Evolutionary conservation across 2,888 invertebrate genomes (phyloP).

Genomic region (Stenotaenia linearis): DNA sequence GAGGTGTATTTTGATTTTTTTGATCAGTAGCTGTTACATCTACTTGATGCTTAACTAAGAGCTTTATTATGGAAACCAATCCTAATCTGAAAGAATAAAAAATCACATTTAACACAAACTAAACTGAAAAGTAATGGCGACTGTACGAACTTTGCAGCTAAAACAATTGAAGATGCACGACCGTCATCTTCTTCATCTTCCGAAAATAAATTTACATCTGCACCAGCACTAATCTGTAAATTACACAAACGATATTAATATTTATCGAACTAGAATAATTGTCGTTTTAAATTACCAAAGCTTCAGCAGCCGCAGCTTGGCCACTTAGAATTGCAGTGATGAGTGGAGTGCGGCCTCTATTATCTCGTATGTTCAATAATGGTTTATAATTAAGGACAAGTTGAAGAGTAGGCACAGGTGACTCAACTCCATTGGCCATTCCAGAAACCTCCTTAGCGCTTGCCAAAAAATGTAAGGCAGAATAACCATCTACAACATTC

Average conservation of each 20-base stretch:
- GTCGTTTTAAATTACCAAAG: conserved; percentile 40
- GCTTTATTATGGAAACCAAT: conserved; percentile 39
- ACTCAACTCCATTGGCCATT: conserved; percentile 32
- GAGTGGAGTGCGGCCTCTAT: conserved; percentile 44
- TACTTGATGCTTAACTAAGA: conserved; percentile 44
- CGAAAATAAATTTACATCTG: conserved; percentile 43
- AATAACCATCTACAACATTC: conserved; percentile 42
- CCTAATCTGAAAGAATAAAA: conserved; percentile 33
- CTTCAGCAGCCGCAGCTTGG: conserved; percentile 38
- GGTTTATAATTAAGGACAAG: conserved; percentile 43
- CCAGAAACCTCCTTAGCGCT: conserved; percentile 36
- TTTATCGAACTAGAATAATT: not conserved
- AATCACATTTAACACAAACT: not conserved
- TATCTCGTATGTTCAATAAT: conserved; percentile 41
- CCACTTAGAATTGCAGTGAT: conserved; percentile 42
- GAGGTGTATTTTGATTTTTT: conserved; percentile 42
- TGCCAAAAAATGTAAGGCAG: conserved; percentile 43
- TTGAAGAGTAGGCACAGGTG: conserved; percentile 40
- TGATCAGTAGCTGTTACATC: conserved; percentile 42
- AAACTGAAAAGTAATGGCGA: not conserved
- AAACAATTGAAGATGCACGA: conserved; percentile 38
- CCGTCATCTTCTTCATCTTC: conserved; percentile 39
- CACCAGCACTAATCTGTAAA: conserved; percentile 43
- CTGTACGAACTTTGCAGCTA: conserved; percentile 38
- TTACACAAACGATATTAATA: not conserved